Evolutionary conservation across 2,113 vertebrate genomes (phyloP).

Genomic region (Heliornis fulica): DNA sequence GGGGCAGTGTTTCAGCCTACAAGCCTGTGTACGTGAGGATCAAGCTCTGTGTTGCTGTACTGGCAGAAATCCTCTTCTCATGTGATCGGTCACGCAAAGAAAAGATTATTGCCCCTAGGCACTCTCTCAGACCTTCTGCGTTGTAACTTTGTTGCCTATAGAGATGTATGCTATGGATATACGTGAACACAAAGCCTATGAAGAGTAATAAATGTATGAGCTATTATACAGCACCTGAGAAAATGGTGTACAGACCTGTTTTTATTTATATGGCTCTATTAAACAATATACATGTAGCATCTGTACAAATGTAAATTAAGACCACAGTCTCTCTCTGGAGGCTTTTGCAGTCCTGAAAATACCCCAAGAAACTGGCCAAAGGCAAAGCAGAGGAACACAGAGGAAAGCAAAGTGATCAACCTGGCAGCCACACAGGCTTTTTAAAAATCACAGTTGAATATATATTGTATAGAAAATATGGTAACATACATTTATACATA

Average conservation of each 20-base stretch:
- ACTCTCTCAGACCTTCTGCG: not conserved
- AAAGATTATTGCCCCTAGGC: not conserved
- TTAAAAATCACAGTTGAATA: not conserved
- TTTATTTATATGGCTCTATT: not conserved
- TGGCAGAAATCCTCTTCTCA: not conserved
- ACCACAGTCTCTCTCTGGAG: not conserved
- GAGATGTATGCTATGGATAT: not conserved
- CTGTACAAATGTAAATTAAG: not conserved
- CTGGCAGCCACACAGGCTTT: not conserved
- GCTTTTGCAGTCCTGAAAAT: not conserved
- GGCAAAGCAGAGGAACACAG: not conserved
- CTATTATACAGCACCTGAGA: not conserved
- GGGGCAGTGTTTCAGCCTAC: not conserved
- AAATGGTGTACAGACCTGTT: not conserved
- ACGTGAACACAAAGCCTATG: not conserved
- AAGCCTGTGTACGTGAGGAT: fast-evolving
- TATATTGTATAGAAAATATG: not conserved
- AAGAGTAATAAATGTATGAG: not conserved
- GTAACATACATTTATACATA: not conserved
- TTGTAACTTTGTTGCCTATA: not conserved
- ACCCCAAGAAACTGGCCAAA: not conserved
- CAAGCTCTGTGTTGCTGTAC: not conserved
- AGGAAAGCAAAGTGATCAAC: not conserved
- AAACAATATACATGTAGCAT: not conserved
- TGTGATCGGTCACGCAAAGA: not conserved